These are phyloP conservation scores for Corythornis madagascariensis DNA, from an alignment of 2,113 vertebrate species.

Conservation along the genomic window DNA sequence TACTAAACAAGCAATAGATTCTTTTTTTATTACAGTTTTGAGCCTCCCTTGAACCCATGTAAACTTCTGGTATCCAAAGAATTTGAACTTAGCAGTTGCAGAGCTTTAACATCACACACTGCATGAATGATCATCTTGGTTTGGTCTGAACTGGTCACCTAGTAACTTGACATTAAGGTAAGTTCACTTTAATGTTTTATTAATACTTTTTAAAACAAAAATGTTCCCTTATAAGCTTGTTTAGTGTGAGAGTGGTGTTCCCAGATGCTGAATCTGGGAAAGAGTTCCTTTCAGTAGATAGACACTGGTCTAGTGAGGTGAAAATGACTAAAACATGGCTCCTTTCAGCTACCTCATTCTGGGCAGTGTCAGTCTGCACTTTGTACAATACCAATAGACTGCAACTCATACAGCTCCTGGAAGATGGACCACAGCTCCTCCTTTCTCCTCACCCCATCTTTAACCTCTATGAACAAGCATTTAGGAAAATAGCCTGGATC, in stretches of 20 bases:
- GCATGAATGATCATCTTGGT: neutral
- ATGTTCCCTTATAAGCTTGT: neutral
- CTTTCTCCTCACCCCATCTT: neutral
- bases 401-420: neutral
- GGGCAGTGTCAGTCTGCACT: neutral
- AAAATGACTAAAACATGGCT: neutral
- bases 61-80: neutral
- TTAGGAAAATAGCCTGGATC: neutral
- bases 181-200: neutral
- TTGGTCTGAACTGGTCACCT: neutral
- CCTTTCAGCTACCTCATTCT: neutral
- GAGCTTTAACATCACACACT: neutral
- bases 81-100: neutral
- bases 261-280: neutral
- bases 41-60: neutral
- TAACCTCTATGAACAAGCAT: neutral
- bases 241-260: neutral
- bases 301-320: neutral
- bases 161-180: neutral
- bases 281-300: neutral
- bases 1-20: neutral
- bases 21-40: neutral
- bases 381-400: neutral
- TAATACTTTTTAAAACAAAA: neutral
- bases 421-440: neutral